A percentile compares a stretch with the other conserved stretches of the same genome.
Conservation (phyloP, 92 coral and sea anemone species). For the Epizoanthus ramosus region DNA sequence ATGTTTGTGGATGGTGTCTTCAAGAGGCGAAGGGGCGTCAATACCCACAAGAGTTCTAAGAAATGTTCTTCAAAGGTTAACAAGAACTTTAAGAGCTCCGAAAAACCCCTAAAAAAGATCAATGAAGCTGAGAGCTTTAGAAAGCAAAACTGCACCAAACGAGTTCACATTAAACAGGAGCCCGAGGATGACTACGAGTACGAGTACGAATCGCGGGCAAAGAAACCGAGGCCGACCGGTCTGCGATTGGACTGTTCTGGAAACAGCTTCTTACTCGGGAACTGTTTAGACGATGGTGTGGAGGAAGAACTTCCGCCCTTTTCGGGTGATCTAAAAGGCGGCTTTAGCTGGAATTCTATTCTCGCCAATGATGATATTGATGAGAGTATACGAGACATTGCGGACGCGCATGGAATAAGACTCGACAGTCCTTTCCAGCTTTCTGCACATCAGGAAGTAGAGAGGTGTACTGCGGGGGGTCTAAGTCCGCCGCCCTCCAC, state of each 20-base stretch:
- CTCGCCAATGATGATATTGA: slow-evolving; percentile 81
- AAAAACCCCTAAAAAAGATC: slow-evolving; percentile 62
- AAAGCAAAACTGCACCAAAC: slow-evolving; percentile 49
- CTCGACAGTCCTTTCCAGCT: slow-evolving; percentile 72
- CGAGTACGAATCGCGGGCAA: slow-evolving; percentile 48
- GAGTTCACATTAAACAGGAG: slow-evolving; percentile 40
- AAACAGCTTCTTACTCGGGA: slow-evolving; percentile 55
- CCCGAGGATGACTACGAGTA: slow-evolving; percentile 51
- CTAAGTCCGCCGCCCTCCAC: slow-evolving; percentile 78
- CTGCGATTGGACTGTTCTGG: slow-evolving; percentile 57
- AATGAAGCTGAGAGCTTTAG: slow-evolving; percentile 42
- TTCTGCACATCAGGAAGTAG: slow-evolving; percentile 44
- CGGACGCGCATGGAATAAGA: slow-evolving; percentile 94
- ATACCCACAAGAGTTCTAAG: slow-evolving; percentile 87
- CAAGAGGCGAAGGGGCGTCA: slow-evolving; percentile 90
- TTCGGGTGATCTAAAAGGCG: slow-evolving; percentile 92
- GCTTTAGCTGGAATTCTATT: slow-evolving; percentile 93
- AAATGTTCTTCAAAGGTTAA: slow-evolving; percentile 58
- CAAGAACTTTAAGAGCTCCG: slow-evolving; percentile 48
- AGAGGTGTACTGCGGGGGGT: slow-evolving; percentile 33
- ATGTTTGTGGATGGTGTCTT: slow-evolving; percentile 99
- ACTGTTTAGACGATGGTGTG: slow-evolving; percentile 57
- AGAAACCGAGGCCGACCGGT: slow-evolving; percentile 63
- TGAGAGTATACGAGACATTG: slow-evolving; percentile 86
- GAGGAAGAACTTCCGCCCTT: slow-evolving; percentile 97